These are phyloP conservation scores for Pan paniscus DNA, from an alignment of 2,113 vertebrate genomes.

Conservation along the genomic window DNA sequence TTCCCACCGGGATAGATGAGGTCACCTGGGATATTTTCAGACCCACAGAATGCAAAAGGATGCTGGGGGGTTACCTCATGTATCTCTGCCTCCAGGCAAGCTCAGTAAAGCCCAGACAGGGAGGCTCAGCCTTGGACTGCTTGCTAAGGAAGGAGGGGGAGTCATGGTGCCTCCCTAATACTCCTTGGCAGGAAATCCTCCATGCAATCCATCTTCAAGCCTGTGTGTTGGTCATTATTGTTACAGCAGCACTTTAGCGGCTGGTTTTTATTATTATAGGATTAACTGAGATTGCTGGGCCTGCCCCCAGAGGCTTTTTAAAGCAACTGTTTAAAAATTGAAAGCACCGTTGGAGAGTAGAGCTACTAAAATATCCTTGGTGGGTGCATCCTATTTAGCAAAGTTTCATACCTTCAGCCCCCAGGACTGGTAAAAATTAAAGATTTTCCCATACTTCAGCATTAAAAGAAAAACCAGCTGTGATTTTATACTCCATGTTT, in stretches of 20 bases:
- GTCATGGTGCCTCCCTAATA: background rate
- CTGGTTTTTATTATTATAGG: constrained; percentile 63
- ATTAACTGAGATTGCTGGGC: constrained; percentile 61
- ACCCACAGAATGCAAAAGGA: background rate
- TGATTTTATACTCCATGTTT: background rate
- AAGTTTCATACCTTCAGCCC: constrained; percentile 27
- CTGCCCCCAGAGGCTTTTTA: constrained; percentile 54
- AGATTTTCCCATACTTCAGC: constrained; percentile 43
- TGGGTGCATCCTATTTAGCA: constrained; percentile 49
- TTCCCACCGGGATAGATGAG: background rate
- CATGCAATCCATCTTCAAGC: background rate
- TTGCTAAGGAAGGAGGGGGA: constrained; percentile 28
- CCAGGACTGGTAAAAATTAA: constrained; percentile 22
- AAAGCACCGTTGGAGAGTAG: background rate
- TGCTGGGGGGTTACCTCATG: constrained; percentile 1
- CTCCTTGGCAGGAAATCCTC: background rate
- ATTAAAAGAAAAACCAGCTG: background rate
- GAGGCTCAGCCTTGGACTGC: background rate
- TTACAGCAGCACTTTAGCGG: constrained; percentile 32
- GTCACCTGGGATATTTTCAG: background rate
- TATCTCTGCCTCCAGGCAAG: constrained; percentile 6
- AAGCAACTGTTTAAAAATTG: constrained; percentile 64
- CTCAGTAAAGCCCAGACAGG: constrained; percentile 36
- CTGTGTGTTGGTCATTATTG: constrained; percentile 13
- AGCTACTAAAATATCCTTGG: constrained; percentile 66